These are phyloP conservation scores for Chydorus sphaericus DNA, from an alignment of 2,888 invertebrate genomes.

Conservation along the genomic window DNA sequence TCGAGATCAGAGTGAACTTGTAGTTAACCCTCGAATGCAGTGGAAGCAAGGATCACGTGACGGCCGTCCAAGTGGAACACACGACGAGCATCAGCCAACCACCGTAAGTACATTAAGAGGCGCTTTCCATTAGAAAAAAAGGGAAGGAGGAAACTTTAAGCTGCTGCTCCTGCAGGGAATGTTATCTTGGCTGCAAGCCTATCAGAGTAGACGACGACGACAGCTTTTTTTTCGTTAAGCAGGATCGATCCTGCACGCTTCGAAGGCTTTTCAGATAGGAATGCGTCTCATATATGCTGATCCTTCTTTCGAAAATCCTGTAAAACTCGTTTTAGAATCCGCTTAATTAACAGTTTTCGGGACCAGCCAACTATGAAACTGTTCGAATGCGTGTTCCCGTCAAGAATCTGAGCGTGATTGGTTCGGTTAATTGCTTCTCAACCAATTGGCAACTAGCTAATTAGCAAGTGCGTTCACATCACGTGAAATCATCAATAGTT, in stretches of 20 bases:
- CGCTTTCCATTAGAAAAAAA: background rate
- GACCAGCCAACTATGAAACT: no score
- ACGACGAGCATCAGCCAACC: background rate
- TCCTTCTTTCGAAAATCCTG: no score
- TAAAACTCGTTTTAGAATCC: no score
- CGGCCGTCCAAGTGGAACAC: conserved; percentile 1
- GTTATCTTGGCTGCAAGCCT: background rate
- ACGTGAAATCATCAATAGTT: background rate
- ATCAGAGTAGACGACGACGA: background rate
- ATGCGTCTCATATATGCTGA: no score
- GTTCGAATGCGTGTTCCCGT: background rate
- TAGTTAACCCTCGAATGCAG: background rate
- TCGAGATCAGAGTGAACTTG: background rate
- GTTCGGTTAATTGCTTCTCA: background rate
- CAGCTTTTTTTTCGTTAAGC: background rate
- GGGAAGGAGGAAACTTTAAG: background rate
- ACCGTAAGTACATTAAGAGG: background rate
- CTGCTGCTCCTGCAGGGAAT: no score
- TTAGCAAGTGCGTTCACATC: background rate
- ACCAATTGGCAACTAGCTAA: background rate
- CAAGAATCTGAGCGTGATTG: background rate
- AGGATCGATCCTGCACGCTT: background rate
- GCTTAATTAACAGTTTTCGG: no score
- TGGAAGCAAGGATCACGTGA: background rate
- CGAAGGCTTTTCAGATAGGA: background rate